These are phyloP conservation scores for Creontiades dilutus DNA, from an alignment of 2,888 invertebrate species.

Conservation along the genomic window DNA sequence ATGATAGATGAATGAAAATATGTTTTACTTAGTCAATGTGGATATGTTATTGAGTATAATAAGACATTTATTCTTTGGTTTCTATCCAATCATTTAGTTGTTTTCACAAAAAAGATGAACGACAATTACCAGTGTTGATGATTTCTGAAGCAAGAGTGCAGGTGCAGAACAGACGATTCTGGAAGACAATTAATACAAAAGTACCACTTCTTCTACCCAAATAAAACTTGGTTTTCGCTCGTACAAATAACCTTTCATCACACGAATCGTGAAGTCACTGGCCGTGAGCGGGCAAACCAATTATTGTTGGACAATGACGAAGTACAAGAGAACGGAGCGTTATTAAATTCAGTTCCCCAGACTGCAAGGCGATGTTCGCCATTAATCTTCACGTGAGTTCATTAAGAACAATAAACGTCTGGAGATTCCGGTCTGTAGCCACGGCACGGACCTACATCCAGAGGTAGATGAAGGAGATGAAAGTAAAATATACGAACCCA, in stretches of 20 bases:
- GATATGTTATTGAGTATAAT: too few relatives aligned
- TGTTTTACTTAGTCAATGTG: too few relatives aligned
- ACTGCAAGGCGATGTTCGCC: not conserved
- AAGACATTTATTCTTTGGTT: too few relatives aligned
- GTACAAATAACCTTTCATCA: not conserved
- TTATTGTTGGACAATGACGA: not conserved
- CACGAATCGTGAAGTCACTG: conserved; percentile 29
- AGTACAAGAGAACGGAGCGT: not conserved
- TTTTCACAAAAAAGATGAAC: too few relatives aligned
- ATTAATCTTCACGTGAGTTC: conserved; percentile 69
- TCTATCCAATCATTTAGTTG: too few relatives aligned
- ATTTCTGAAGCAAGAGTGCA: too few relatives aligned
- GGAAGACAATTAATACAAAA: too few relatives aligned
- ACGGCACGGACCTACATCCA: conserved; percentile 17
- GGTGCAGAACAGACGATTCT: too few relatives aligned
- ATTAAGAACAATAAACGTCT: conserved; percentile 72
- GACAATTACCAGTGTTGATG: too few relatives aligned
- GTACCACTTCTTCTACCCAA: too few relatives aligned
- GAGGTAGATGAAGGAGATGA: not conserved
- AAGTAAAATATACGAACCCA: conserved; percentile 43
- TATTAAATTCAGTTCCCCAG: conserved; percentile 36
- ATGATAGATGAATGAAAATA: too few relatives aligned
- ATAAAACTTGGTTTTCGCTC: too few relatives aligned
- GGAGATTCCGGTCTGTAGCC: not conserved
- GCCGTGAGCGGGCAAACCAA: conserved; percentile 13